A percentile compares a stretch with the other conserved stretches of the same genome.
Conservation (phyloP, 2,113 vertebrate genomes). For the Percopsis transmontana region DNA sequence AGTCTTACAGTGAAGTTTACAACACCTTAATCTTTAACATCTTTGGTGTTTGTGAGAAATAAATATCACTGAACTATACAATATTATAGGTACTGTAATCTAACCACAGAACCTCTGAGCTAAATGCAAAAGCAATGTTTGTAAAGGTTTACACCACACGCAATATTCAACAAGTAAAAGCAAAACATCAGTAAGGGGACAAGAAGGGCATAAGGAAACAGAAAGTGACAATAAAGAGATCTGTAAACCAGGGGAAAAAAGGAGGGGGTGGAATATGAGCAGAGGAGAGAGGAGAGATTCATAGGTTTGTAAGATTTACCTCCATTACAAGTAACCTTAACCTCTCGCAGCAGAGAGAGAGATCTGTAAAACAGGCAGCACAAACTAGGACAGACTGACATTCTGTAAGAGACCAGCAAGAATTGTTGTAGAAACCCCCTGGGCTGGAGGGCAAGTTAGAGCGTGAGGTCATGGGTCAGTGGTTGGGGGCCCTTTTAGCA, state of each 20-base stretch:
- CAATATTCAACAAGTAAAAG: constrained; percentile 11
- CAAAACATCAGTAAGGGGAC: constrained; percentile 31
- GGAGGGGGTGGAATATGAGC: constrained; percentile 40
- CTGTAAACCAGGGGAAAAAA: constrained; percentile 33
- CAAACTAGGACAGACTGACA: constrained; percentile 80
- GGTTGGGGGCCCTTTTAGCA: not conserved
- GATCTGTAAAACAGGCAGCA: constrained; percentile 84
- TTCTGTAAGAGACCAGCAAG: constrained; percentile 73
- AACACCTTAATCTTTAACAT: too few species aligned
- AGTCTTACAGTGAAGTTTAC: not conserved
- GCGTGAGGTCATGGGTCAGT: constrained; percentile 15
- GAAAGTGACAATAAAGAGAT: constrained; percentile 50
- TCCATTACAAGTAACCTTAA: constrained; percentile 77
- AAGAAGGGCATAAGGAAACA: constrained; percentile 32
- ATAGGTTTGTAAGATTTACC: constrained; percentile 75
- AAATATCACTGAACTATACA: constrained; percentile 28
- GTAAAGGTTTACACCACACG: constrained; percentile 9
- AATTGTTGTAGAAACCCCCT: constrained; percentile 72
- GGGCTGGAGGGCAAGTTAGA: constrained; percentile 21
- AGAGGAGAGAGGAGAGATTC: constrained; percentile 55
- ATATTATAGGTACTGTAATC: not conserved
- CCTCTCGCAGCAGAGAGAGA: constrained; percentile 79
- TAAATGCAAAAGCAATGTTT: constrained; percentile 18
- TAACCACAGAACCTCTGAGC: not conserved
- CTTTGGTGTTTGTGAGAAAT: too few species aligned